A percentile compares a stretch with the other conserved stretches of the same genome.
Evolutionary conservation across 2,113 vertebrate species (phyloP).

Genomic region (Plecotus auritus): DNA sequence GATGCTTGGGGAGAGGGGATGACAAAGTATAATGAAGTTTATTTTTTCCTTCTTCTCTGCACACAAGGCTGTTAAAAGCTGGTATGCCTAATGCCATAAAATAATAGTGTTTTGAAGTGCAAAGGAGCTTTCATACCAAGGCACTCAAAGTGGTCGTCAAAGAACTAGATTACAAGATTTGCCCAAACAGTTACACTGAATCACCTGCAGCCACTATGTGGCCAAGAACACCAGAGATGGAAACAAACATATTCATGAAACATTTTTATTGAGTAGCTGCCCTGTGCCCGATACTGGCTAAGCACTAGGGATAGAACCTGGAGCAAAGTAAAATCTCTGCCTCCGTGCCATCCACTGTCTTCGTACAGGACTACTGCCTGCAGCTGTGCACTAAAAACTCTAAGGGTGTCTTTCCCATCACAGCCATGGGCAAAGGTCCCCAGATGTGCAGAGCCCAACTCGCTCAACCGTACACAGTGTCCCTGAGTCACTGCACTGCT

Average conservation of each 20-base stretch:
- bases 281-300: background rate
- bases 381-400: background rate
- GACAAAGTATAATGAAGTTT: background rate
- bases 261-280: background rate
- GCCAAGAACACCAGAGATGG: background rate
- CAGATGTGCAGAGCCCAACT: background rate
- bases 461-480: background rate
- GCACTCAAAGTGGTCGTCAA: background rate
- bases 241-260: background rate
- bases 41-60: background rate
- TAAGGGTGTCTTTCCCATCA: background rate
- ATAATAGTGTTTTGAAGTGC: background rate
- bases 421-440: too few species aligned
- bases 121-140: background rate
- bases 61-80: slow-evolving; percentile 1
- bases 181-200: background rate
- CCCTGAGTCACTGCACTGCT: background rate
- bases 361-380: background rate
- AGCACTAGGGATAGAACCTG: background rate
- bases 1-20: background rate
- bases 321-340: background rate
- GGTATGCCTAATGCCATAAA: background rate
- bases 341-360: background rate
- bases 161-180: background rate
- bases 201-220: background rate